Percentiles rank a stretch among this genome's conserved stretches.
Conservation (phyloP, 92 coral and sea anemone species). For the Actinostola sp. region DNA sequence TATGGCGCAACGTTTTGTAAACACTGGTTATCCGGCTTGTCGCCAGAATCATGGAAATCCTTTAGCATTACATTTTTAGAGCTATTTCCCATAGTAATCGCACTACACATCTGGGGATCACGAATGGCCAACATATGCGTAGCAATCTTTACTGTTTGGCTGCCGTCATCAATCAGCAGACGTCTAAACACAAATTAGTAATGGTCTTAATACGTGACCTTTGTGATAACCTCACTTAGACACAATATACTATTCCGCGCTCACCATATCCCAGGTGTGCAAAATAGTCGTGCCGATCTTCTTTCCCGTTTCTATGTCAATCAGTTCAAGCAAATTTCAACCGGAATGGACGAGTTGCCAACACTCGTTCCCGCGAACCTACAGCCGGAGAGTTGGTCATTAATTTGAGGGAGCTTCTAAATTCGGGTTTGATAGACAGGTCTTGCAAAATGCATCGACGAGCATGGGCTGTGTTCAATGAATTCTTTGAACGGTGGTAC, state of each 20-base stretch:
- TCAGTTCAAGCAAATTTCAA: too few species aligned
- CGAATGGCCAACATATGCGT: constrained; percentile 32
- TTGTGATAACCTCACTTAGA: constrained; percentile 14
- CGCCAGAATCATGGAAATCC: constrained; percentile 34
- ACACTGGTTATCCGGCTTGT: constrained; percentile 37
- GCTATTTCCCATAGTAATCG: constrained; percentile 35
- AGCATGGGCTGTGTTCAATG: constrained; percentile 19
- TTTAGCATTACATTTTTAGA: constrained; percentile 40
- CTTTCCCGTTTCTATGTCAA: constrained; percentile 25
- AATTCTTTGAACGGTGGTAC: constrained; percentile 13
- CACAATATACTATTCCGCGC: constrained; percentile 25
- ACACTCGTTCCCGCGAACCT: too few species aligned
- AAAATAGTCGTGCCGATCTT: constrained; percentile 22
- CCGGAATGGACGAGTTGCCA: too few species aligned
- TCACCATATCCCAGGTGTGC: constrained; percentile 26
- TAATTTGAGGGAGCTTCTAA: constrained; percentile 11
- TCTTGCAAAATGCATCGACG: too few species aligned
- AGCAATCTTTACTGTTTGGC: constrained; percentile 38
- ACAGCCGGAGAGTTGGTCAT: constrained; percentile 39
- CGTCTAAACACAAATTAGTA: constrained; percentile 27
- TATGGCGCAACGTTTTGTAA: constrained; percentile 34
- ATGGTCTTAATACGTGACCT: too few species aligned
- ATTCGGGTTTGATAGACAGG: too few species aligned
- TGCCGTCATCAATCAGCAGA: constrained; percentile 25
- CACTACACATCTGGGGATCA: constrained; percentile 39